Percentiles rank a stretch among this genome's conserved stretches.
These are phyloP conservation scores for Aphelenchoides besseyi DNA, from an alignment of 1,140 invertebrate species.

Conservation along the genomic window DNA sequence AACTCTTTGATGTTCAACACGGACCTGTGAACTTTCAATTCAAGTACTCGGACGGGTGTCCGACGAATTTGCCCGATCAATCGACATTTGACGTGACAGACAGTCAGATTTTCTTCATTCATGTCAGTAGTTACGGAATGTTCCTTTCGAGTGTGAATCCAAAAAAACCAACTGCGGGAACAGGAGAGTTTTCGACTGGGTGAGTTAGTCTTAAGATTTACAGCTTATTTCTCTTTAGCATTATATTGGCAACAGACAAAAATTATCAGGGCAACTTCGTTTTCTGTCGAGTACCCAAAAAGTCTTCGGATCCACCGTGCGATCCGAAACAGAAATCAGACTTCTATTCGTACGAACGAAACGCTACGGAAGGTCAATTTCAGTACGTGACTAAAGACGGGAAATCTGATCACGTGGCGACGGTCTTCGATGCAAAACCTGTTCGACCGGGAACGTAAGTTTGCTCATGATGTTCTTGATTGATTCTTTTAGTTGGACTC, in stretches of 20 bases:
- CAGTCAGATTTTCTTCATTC: background rate
- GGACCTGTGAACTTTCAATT: no score
- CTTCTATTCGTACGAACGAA: conserved; percentile 46
- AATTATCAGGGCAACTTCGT: conserved; percentile 34
- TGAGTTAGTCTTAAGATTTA: background rate
- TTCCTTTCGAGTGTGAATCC: background rate
- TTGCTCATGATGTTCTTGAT: background rate
- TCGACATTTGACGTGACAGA: background rate
- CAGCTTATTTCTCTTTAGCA: conserved; percentile 25
- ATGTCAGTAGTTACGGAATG: background rate
- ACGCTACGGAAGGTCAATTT: conserved; percentile 24
- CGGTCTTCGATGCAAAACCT: conserved; percentile 32
- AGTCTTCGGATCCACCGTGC: conserved; percentile 32
- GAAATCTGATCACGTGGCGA: conserved; percentile 2
- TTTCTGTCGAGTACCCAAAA: conserved; percentile 32
- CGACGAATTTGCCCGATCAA: no score
- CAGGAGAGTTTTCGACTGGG: conserved; percentile 30
- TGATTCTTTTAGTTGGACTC: conserved; percentile 35
- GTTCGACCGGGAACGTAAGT: conserved; percentile 41
- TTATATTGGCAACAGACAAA: conserved; percentile 28
- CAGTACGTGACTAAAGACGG: conserved; percentile 21
- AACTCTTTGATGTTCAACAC: background rate
- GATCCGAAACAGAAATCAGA: conserved; percentile 39
- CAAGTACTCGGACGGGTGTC: no score
- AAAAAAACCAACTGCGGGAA: conserved; percentile 40